phyloP scores from a whole-genome alignment of 1,140 invertebrate genomes.

The Pemphigus obesinymphae region DNA sequence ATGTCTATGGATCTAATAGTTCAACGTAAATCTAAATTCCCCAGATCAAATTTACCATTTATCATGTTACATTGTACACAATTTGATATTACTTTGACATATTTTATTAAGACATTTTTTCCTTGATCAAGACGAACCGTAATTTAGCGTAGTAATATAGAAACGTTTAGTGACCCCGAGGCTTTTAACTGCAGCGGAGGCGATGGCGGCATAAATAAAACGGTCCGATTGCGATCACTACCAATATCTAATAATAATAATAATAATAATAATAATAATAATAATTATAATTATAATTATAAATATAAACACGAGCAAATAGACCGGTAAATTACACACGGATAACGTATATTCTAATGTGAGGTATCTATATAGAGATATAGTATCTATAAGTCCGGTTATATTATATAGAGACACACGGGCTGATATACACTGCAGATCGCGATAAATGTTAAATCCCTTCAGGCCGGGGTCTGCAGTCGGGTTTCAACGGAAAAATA shows the following conservation, averaged over 20 bases:
- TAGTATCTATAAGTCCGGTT: too few species aligned
- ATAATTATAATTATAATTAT: not conserved
- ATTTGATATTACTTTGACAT: too few species aligned
- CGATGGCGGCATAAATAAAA: not conserved
- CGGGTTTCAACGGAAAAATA: not conserved
- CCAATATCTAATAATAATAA: not conserved
- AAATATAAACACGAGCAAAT: not conserved
- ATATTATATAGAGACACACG: not conserved
- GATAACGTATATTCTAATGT: not conserved
- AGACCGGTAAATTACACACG: not conserved
- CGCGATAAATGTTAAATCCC: not conserved
- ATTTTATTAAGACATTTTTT: too few species aligned
- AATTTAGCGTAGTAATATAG: too few species aligned
- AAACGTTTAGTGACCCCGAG: not conserved
- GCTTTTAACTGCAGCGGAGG: too few species aligned
- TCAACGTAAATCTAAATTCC: too few species aligned
- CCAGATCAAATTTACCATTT: too few species aligned
- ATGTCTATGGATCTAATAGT: too few species aligned
- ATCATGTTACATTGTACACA: too few species aligned
- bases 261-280: conserved; percentile 5
- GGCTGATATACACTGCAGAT: not conserved
- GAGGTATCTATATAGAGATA: too few species aligned
- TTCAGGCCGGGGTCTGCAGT: not conserved
- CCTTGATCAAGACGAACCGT: too few species aligned
- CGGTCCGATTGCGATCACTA: not conserved